A percentile compares a stretch with the other conserved stretches of the same genome.
These are phyloP conservation scores for Bombyx huttoni DNA, from an alignment of 2,888 invertebrate genomes.

Conservation along the genomic window DNA sequence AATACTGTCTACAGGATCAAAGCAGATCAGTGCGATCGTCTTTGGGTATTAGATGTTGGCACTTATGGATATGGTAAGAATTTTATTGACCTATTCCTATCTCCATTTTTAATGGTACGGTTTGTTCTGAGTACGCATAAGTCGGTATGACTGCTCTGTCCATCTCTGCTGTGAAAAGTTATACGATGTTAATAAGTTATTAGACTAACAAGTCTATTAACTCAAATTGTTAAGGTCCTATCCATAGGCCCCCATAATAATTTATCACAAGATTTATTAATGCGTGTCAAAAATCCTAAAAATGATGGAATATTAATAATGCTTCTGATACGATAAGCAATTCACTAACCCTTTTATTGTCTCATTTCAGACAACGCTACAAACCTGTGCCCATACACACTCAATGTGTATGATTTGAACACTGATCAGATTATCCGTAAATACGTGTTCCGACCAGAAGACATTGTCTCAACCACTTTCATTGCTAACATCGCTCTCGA, in stretches of 20 bases:
- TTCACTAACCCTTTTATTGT: background rate
- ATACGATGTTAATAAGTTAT: too few species aligned
- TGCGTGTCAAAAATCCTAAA: too few species aligned
- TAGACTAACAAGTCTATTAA: too few species aligned
- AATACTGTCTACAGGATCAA: slow-evolving; percentile 86
- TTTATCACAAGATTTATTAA: too few species aligned
- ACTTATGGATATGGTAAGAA: slow-evolving; percentile 81
- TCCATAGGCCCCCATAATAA: too few species aligned
- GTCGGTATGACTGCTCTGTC: too few species aligned
- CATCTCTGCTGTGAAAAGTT: too few species aligned
- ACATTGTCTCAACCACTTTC: slow-evolving; percentile 83
- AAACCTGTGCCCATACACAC: slow-evolving; percentile 84
- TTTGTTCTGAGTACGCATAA: too few species aligned
- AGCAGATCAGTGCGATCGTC: slow-evolving; percentile 82
- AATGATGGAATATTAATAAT: too few species aligned
- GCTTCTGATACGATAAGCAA: background rate
- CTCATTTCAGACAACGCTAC: slow-evolving; percentile 60
- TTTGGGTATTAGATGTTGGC: slow-evolving; percentile 89
- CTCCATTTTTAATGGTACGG: too few species aligned
- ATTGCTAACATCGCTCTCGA: slow-evolving; percentile 91
- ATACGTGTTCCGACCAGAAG: slow-evolving; percentile 79
- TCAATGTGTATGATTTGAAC: slow-evolving; percentile 82
- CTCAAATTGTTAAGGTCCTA: too few species aligned
- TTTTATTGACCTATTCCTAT: background rate
- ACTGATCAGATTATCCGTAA: slow-evolving; percentile 79